These are phyloP conservation scores for Pimpla rufipes DNA, from an alignment of 2,888 invertebrate genomes.

Conservation along the genomic window DNA sequence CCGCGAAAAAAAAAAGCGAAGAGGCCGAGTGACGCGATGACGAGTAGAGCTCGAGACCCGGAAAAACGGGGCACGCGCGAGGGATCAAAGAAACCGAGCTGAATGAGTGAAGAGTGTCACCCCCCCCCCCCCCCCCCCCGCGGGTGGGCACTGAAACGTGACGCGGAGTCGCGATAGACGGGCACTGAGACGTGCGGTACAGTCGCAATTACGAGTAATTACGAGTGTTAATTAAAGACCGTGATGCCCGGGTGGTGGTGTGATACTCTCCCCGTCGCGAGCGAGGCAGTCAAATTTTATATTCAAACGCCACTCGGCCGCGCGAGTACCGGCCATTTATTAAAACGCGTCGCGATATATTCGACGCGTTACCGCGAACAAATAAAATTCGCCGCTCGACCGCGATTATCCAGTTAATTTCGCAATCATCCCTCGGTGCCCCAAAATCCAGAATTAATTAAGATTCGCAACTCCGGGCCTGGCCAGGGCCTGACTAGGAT, in stretches of 20 bases:
- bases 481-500: too few relatives aligned
- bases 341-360: too few relatives aligned
- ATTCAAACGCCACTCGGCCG: constrained; percentile 10
- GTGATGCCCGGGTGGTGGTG: constrained; percentile 32
- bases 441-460: too few relatives aligned
- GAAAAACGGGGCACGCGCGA: constrained; percentile 45
- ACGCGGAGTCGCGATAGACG: not conserved
- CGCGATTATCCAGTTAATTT: not conserved
- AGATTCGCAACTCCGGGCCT: too few relatives aligned
- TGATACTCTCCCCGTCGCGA: constrained; percentile 40
- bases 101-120: constrained; percentile 36
- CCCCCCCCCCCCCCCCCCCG: too few relatives aligned
- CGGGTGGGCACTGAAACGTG: too few relatives aligned
- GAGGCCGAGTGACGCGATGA: not conserved
- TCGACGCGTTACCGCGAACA: too few relatives aligned
- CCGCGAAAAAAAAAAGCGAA: constrained; percentile 30
- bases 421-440: not conserved
- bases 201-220: constrained; percentile 80
- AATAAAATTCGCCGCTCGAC: not conserved
- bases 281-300: constrained; percentile 47
- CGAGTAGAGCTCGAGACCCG: constrained; percentile 20
- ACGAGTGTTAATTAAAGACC: constrained; percentile 79
- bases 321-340: too few relatives aligned
- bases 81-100: constrained; percentile 44
- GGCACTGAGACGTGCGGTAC: constrained; percentile 62